Conservation (phyloP, 2,113 vertebrate species). For the Dipodomys stephensi region DNA sequence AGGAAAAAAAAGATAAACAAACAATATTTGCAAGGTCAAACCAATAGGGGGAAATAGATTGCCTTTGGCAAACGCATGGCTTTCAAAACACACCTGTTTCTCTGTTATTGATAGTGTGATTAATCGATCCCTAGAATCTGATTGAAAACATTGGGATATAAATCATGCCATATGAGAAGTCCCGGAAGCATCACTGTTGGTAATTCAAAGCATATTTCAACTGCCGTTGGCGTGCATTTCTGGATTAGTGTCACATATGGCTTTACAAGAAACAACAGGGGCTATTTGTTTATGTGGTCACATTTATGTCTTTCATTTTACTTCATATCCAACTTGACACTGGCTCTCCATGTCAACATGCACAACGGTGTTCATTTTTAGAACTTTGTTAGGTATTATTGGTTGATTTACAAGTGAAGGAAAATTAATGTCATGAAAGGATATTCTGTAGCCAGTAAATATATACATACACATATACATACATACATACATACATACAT, state of each 20-base stretch:
- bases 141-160: constrained; percentile 81
- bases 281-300: constrained; percentile 80
- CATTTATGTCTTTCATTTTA: constrained; percentile 71
- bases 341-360: constrained; percentile 57
- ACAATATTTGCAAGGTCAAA: not conserved
- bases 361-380: not conserved
- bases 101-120: constrained; percentile 66
- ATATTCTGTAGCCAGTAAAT: not conserved
- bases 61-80: constrained; percentile 32
- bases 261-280: constrained; percentile 77
- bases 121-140: constrained; percentile 79
- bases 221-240: constrained; percentile 79
- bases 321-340: constrained; percentile 70
- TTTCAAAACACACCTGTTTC: constrained; percentile 60
- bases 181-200: constrained; percentile 80
- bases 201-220: constrained; percentile 81
- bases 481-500: too few species aligned
- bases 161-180: constrained; percentile 74
- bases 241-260: constrained; percentile 81
- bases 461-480: too few species aligned
- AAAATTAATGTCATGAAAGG: constrained; percentile 50
- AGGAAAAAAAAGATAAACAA: not conserved
- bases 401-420: not conserved
- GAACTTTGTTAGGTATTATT: constrained; percentile 49
- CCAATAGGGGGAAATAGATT: not conserved